Evolutionary conservation across 2,888 invertebrate species (phyloP).

Genomic region (Embidobia sp.): DNA sequence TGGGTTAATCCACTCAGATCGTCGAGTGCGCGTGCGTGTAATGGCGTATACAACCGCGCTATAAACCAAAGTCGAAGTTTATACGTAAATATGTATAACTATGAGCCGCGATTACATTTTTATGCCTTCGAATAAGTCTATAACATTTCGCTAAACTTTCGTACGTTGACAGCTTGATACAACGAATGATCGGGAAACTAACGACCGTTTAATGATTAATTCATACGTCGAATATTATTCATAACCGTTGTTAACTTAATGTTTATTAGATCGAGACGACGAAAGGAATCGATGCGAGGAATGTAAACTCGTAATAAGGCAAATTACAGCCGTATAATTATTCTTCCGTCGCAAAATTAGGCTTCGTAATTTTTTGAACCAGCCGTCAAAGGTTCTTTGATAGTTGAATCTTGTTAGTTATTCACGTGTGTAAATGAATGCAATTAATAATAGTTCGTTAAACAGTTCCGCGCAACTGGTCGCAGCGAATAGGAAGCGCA

Average conservation of each 20-base stretch:
- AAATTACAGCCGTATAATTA: too few species aligned
- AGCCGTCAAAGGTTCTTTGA: too few species aligned
- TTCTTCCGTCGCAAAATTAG: too few species aligned
- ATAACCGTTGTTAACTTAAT: slow-evolving; percentile 16
- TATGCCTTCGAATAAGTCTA: slow-evolving; percentile 15
- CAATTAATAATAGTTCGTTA: too few species aligned
- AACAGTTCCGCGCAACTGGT: too few species aligned
- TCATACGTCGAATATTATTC: not conserved
- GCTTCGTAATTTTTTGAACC: too few species aligned
- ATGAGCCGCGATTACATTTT: slow-evolving; percentile 34
- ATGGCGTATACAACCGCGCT: slow-evolving; percentile 23
- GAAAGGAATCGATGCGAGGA: slow-evolving; percentile 4
- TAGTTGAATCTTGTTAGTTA: too few species aligned
- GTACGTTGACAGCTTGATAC: slow-evolving; percentile 11
- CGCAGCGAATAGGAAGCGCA: too few species aligned
- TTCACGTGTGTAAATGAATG: too few species aligned
- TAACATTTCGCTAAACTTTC: slow-evolving; percentile 7
- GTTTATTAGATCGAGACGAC: slow-evolving; percentile 21
- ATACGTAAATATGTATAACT: slow-evolving; percentile 18
- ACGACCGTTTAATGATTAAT: slow-evolving; percentile 18
- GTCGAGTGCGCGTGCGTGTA: slow-evolving; percentile 43
- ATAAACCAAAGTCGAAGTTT: slow-evolving; percentile 39
- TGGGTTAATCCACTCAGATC: slow-evolving; percentile 54
- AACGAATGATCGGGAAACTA: slow-evolving; percentile 7
- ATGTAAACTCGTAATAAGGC: slow-evolving; percentile 1